phyloP scores from a whole-genome alignment of 1,140 invertebrate genomes.

The Babylonia areolata region DNA sequence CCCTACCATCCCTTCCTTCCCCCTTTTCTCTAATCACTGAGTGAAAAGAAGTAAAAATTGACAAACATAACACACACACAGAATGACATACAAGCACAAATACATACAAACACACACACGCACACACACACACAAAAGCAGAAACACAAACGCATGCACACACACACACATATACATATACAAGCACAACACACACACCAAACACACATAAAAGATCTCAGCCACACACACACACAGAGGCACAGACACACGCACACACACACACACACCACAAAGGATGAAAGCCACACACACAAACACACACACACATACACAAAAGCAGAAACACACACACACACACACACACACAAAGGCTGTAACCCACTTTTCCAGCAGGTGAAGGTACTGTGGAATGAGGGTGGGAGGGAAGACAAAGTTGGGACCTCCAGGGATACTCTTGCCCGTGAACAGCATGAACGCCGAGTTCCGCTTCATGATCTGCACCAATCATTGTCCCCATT shows the following conservation, averaged over 20 bases:
- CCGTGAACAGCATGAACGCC: conserved; percentile 93
- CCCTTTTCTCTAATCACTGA: no score
- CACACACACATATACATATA: neutral
- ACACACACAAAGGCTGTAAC: neutral
- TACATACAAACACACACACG: neutral
- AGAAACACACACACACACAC: neutral
- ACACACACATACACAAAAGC: neutral
- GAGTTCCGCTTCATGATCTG: conserved; percentile 93
- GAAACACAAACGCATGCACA: neutral
- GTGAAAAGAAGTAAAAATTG: no score
- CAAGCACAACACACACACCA: neutral
- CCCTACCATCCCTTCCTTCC: no score
- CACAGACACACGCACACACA: neutral
- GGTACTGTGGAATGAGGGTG: conserved; percentile 68
- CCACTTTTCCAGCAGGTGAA: conserved; percentile 72
- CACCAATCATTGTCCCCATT: no score
- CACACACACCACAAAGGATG: neutral
- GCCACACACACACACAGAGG: neutral
- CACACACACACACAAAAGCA: neutral
- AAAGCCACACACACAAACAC: neutral
- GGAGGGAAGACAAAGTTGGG: conserved; percentile 59
- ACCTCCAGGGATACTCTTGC: conserved; percentile 53
- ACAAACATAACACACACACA: neutral
- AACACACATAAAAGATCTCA: neutral
- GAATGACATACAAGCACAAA: neutral